Evolutionary conservation across 2,113 vertebrate genomes (phyloP).

Genomic region (Petaurus breviceps): DNA sequence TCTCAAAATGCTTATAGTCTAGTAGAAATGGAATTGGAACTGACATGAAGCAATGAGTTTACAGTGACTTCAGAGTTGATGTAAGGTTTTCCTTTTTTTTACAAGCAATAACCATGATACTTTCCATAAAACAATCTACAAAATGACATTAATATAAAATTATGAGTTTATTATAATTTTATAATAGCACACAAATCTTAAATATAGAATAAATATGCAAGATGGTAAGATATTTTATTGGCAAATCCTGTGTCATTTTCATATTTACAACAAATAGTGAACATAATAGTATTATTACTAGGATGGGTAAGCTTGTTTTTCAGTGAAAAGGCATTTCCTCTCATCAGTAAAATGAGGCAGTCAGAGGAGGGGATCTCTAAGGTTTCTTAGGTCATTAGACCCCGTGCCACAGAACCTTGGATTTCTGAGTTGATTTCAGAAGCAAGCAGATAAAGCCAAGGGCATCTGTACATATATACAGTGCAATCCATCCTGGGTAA

Average conservation of each 20-base stretch:
- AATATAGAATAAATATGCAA: neutral
- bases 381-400: neutral
- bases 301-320: neutral
- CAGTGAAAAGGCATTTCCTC: neutral
- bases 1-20: neutral
- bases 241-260: neutral
- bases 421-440: neutral
- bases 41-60: neutral
- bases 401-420: neutral
- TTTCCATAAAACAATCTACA: neutral
- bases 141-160: neutral
- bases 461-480: neutral
- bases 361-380: neutral
- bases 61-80: neutral
- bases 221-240: neutral
- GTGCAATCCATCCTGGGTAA: neutral
- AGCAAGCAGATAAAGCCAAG: neutral
- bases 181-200: neutral
- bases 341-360: neutral
- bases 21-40: neutral
- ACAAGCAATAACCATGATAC: neutral
- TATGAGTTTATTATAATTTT: neutral
- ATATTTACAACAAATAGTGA: neutral
- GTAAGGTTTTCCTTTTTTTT: neutral
- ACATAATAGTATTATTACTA: neutral